Conservation (phyloP, 1,140 invertebrate genomes). For the Achatina immaculata region DNA sequence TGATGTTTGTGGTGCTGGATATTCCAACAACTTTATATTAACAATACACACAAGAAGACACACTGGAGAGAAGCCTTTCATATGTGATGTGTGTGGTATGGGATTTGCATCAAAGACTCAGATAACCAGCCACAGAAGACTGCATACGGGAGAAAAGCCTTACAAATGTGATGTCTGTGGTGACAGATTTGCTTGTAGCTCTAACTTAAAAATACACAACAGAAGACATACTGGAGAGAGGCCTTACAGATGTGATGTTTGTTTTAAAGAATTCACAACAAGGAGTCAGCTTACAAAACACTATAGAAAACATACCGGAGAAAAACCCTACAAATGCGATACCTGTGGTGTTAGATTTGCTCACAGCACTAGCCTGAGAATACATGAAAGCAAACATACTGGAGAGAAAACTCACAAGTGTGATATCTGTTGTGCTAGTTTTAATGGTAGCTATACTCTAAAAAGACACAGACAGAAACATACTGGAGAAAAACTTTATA, state of each 20-base stretch:
- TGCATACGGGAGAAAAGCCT: not conserved
- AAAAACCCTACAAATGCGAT: slow-evolving; percentile 1
- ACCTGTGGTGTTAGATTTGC: not conserved
- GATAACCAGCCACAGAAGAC: not conserved
- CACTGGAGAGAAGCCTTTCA: not conserved
- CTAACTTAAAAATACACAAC: not conserved
- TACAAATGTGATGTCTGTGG: not conserved
- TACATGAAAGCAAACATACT: not conserved
- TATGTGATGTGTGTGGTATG: not conserved
- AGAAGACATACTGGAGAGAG: not conserved
- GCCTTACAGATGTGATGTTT: not conserved
- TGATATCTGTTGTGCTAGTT: not conserved
- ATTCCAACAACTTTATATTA: not conserved
- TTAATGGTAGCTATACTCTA: not conserved
- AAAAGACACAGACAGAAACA: not conserved
- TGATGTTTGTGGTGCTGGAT: not conserved
- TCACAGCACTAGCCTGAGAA: not conserved
- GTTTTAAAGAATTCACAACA: not conserved
- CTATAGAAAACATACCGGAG: not conserved
- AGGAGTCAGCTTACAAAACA: not conserved
- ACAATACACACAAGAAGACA: not conserved
- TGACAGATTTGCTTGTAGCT: not conserved
- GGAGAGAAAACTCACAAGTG: not conserved
- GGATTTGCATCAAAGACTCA: not conserved
- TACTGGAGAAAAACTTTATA: not conserved